Conservation (phyloP, 2,113 vertebrate genomes). For the Mastomys natalensis region DNA sequence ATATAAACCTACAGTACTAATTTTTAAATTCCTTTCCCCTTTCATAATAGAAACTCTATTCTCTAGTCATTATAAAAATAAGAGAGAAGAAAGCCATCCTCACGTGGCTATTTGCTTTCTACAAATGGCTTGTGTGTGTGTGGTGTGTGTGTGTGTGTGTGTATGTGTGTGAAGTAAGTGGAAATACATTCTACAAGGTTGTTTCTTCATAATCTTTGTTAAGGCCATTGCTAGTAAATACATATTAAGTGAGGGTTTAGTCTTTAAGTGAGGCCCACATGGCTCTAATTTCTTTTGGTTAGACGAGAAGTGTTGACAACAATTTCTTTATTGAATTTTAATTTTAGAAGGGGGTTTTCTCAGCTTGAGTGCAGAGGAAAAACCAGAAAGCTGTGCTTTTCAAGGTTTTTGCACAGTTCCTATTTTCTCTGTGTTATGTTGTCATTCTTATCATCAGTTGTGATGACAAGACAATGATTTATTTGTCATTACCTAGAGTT, state of each 20-base stretch:
- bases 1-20: neutral
- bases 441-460: neutral
- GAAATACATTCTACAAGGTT: neutral
- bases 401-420: neutral
- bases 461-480: neutral
- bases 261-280: neutral
- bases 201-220: neutral
- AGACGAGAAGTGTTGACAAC: neutral
- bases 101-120: neutral
- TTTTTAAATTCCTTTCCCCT: neutral
- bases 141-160: too few relatives aligned
- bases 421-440: neutral
- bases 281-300: neutral
- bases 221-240: neutral
- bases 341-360: conserved; percentile 35
- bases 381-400: neutral
- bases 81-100: neutral
- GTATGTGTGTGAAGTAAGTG: neutral
- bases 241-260: neutral
- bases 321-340: conserved; percentile 35
- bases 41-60: neutral
- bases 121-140: neutral
- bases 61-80: neutral
- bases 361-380: neutral
- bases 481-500: conserved; percentile 9